Evolutionary conservation across 92 coral and sea anemone genomes (phyloP), one percentile per base, ranked within the genome.

Genomic region (Zoanthus gigantus): DNA sequence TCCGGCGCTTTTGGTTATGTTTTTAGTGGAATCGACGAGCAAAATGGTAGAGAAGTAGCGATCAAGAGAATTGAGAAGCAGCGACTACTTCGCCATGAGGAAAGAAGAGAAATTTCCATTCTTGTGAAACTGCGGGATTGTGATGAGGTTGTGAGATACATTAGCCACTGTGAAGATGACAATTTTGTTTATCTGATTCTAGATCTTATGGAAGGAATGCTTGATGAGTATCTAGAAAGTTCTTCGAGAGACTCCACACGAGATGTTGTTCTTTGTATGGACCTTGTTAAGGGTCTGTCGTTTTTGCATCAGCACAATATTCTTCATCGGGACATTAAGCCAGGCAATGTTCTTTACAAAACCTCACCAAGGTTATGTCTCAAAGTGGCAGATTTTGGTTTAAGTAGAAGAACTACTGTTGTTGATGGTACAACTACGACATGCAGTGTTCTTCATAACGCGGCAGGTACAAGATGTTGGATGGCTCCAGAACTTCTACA

Each of bases 381-480:
- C 82, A 85, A 85, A 78, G 44, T 85, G 18, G 89, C 83, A 15
- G 89, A 85, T 18, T 85, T 85, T 44, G 89, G 89, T 18, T 75
- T 85, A 63, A 85, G 82, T 37, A 28, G 72, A 44, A 61, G 32
- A 28, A 31, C 42, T 37, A 15, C 72, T 0, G 11, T 80, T 29
- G 7, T 10, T 17, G 71, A 79, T 8, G 67, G 82, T 31, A 85
- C 74, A 28, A 78, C 82, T 5, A 82, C 58, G 75, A 74, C 72
- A 31, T 57, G 72, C 15, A 79, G 72, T 42, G 84, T 79, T 16
- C 61, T 79, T 66, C 84, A 79, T n/a, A 57, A 58, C 18, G 89
- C 67, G 11, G 82, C 89, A 13, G 88, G 88, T 72, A 84, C 89
- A 56, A 74, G 89, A 57, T 74, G 89, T 44, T 85, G 89, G 89